Base-by-base conservation (phyloP, 2,888 invertebrate genomes). In the Corythucha ciliata region DNA sequence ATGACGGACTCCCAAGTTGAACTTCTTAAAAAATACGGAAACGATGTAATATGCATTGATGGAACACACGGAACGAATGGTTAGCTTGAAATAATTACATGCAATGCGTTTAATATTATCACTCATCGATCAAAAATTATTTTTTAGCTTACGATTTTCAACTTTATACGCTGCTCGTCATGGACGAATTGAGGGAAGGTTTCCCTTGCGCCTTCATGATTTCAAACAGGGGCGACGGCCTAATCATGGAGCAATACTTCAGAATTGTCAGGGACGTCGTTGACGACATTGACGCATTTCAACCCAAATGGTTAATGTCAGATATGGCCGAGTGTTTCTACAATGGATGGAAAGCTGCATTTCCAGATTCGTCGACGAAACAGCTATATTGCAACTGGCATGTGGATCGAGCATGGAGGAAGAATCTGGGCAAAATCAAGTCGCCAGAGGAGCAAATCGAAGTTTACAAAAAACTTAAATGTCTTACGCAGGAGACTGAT, bases 301-400 rank as follows among this genome's bases (percentile, higher is more conserved):
- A 55, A 16, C 16, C 55, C 7, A 55, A 58, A 37, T 32, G 56
- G n/a, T 61, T 63, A 37, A 62, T 63, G 61, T 58, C 60, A 1
- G 61, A 63, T 42, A 57, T 58, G 52, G 59, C 52, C 5, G 50
- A 57, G 10, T 36, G 54, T 8, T 63, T 57, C 29, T 60, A 54
- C 42, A 60, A 57, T 36, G 60, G 59, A 22, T 63, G 62, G 61
- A 27, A 40, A n/a, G n/a, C n/a, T n/a, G n/a, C n/a, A n/a, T n/a
- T n/a, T n/a, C n/a, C n/a, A n/a, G n/a, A n/a, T n/a, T n/a, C n/a
- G n/a, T n/a, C n/a, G n/a, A n/a, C n/a, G n/a, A n/a, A n/a, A n/a
- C n/a, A n/a, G n/a, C n/a, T 62, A 24, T 53, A 57, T 42, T 63
- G 62, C 48, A 44, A 52, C 5, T 64, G 63, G 64, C 59, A 60